Evolutionary conservation across 1,140 invertebrate genomes (phyloP).

Genomic region (Sinella curviseta): DNA sequence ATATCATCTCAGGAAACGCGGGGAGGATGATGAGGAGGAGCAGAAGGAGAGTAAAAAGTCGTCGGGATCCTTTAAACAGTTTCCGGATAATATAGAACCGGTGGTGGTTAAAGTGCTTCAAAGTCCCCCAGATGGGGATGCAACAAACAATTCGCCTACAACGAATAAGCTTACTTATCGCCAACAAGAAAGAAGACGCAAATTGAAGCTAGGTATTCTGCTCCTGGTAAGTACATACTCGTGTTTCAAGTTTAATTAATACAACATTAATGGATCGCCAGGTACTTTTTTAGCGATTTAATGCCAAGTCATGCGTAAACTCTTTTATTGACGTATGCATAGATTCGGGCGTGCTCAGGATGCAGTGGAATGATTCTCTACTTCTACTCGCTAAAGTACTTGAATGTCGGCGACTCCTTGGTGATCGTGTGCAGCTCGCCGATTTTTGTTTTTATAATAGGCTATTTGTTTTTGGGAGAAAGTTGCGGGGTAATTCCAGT

Average conservation of each 20-base stretch:
- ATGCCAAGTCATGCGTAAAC: background rate
- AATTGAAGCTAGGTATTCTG: background rate
- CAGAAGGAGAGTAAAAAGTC: background rate
- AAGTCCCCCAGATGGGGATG: background rate
- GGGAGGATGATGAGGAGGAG: background rate
- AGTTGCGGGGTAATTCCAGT: conserved; percentile 38
- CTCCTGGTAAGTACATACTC: background rate
- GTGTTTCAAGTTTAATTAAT: background rate
- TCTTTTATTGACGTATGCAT: background rate
- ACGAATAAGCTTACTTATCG: background rate
- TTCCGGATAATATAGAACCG: background rate
- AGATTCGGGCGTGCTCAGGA: conserved; percentile 8
- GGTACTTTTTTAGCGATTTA: background rate
- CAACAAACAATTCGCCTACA: background rate
- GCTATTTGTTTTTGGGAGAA: conserved; percentile 35
- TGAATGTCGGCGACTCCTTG: conserved; percentile 36
- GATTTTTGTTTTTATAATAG: conserved; percentile 30
- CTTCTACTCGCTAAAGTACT: conserved; percentile 34
- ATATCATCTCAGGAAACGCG: background rate
- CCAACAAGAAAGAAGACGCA: background rate
- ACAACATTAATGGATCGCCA: background rate
- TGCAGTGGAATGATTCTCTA: conserved; percentile 9
- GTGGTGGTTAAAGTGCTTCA: background rate
- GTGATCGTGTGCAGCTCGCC: conserved; percentile 28
- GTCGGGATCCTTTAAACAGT: background rate